These are phyloP conservation scores for Decapterus maruadsi DNA, from an alignment of 2,797 vertebrate species.

Conservation along the genomic window DNA sequence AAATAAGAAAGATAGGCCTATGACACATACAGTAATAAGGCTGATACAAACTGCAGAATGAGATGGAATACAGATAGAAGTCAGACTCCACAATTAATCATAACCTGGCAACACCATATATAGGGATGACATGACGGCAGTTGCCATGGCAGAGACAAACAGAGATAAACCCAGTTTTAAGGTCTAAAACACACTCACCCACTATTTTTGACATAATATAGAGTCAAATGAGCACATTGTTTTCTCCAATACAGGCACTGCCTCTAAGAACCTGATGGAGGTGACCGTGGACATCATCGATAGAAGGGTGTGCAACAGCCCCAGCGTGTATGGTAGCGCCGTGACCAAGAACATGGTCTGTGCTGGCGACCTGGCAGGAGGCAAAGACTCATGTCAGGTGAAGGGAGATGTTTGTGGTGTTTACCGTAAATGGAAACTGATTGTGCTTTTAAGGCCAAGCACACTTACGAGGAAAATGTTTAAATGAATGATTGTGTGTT, in stretches of 20 bases:
- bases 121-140: background rate
- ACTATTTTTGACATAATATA: background rate
- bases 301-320: slow-evolving; percentile 85
- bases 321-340: slow-evolving; percentile 82
- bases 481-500: background rate
- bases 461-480: background rate
- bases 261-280: slow-evolving; percentile 87
- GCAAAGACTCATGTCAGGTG: slow-evolving; percentile 94
- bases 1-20: background rate
- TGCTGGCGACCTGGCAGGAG: slow-evolving; percentile 90
- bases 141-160: background rate
- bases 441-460: background rate
- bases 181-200: background rate
- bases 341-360: slow-evolving; percentile 92
- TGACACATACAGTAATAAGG: background rate
- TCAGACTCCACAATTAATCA: background rate
- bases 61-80: background rate
- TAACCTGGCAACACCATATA: background rate
- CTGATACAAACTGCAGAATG: slow-evolving; percentile 2
- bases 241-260: slow-evolving; percentile 52
- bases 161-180: background rate
- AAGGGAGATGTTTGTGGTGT: slow-evolving; percentile 5
- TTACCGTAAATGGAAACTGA: background rate
- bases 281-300: slow-evolving; percentile 89
- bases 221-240: background rate